Percentiles rank a stretch among this genome's conserved stretches.
Conservation (phyloP, 2,113 vertebrate genomes). For the Cygnus atratus region DNA sequence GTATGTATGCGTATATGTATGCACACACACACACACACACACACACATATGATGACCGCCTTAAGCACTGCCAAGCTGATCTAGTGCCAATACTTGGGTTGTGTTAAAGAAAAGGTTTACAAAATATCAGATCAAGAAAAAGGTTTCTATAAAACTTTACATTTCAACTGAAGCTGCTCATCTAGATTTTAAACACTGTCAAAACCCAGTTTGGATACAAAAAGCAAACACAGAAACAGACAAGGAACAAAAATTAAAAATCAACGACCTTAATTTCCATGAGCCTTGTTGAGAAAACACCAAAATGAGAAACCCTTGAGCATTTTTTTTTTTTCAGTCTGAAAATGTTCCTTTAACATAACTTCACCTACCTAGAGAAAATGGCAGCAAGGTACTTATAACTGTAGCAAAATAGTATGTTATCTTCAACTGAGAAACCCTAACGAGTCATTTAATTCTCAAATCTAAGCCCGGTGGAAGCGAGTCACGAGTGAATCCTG, state of each 20-base stretch:
- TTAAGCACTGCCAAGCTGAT: neutral
- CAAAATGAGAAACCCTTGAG: neutral
- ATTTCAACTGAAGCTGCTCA: neutral
- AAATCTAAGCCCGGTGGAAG: no score
- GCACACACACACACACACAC: rapidly evolving
- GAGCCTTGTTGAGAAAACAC: neutral
- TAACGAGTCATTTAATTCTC: rapidly evolving
- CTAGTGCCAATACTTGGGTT: neutral
- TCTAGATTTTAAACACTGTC: neutral
- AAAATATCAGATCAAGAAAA: neutral
- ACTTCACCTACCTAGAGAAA: neutral
- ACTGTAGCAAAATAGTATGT: neutral
- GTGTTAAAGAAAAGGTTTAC: neutral
- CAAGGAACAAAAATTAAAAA: neutral
- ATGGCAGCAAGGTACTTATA: rapidly evolving
- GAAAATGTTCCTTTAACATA: neutral
- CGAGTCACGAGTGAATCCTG: neutral
- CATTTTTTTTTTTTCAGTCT: no score
- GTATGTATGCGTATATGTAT: neutral
- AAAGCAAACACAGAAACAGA: neutral
- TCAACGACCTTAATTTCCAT: neutral
- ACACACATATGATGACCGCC: neutral
- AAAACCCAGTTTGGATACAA: neutral
- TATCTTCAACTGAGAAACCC: rapidly evolving
- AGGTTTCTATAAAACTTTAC: neutral